A percentile compares a stretch with the other conserved stretches of the same genome.
Conservation (phyloP, 2,888 invertebrate species). For the Eristalis arbustorum region DNA sequence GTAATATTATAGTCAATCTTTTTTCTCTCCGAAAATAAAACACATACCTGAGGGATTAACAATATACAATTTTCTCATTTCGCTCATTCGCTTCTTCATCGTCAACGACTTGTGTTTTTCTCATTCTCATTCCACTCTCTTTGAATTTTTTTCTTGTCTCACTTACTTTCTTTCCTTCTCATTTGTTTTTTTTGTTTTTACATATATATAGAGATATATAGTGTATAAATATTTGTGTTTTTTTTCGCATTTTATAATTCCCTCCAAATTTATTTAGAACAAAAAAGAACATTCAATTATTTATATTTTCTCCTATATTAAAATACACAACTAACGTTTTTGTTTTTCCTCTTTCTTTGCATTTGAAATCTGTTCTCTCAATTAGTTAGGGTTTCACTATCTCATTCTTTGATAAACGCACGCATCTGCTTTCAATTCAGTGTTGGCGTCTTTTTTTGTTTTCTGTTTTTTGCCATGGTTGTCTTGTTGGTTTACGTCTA, state of each 20-base stretch:
- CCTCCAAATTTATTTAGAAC: constrained; percentile 54
- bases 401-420: constrained; percentile 35
- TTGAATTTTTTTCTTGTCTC: constrained; percentile 14
- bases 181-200: constrained; percentile 22
- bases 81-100: not conserved
- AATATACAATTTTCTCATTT: constrained; percentile 56
- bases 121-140: constrained; percentile 36
- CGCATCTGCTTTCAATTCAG: constrained; percentile 18
- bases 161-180: constrained; percentile 24
- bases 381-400: constrained; percentile 24
- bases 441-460: not conserved
- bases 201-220: constrained; percentile 45
- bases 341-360: not conserved
- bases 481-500: not conserved
- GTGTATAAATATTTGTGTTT: constrained; percentile 41
- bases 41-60: constrained; percentile 82
- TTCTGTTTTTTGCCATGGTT: not conserved
- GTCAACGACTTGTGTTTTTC: not conserved
- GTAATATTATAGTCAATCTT: constrained; percentile 83
- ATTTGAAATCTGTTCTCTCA: constrained; percentile 21
- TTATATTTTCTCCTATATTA: constrained; percentile 25
- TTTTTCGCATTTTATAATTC: constrained; percentile 52
- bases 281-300: constrained; percentile 30
- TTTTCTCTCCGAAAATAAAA: constrained; percentile 84
- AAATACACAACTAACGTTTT: constrained; percentile 29